Evolutionary conservation across 2,888 invertebrate genomes (phyloP).

Genomic region (Poecilobothrus nobilitatus): DNA sequence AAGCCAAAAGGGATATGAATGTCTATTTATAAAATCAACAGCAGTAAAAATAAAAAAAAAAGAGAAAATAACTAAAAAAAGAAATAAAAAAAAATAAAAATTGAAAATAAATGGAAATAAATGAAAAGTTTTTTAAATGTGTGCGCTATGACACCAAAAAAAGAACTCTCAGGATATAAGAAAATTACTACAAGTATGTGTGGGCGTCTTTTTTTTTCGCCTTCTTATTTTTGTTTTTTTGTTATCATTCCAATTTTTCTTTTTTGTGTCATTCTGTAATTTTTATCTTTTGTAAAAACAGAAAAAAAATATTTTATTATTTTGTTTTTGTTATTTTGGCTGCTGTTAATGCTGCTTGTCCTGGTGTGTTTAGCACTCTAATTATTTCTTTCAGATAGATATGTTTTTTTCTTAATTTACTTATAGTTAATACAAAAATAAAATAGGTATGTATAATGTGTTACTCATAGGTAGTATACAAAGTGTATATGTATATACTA

Average conservation of each 20-base stretch:
- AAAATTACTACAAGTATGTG: neutral
- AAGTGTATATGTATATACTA: too few species aligned
- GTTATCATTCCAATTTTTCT: neutral
- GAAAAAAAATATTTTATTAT: too few species aligned
- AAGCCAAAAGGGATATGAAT: neutral
- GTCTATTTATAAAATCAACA: neutral
- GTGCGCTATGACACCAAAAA: constrained; percentile 6
- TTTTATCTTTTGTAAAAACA: too few species aligned
- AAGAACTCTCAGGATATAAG: neutral
- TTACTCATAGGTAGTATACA: too few species aligned
- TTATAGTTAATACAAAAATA: neutral
- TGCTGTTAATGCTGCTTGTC: neutral
- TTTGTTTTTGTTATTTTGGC: too few species aligned
- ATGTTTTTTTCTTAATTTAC: neutral
- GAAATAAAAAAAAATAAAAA: neutral
- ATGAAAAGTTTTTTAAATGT: constrained; percentile 4
- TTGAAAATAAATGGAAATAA: neutral
- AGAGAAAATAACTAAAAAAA: neutral
- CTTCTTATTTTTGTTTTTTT: neutral
- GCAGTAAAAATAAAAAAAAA: neutral
- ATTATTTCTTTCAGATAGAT: neutral
- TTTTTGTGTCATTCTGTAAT: too few species aligned
- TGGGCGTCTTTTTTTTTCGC: neutral
- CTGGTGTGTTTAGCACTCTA: neutral
- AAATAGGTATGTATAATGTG: too few species aligned